Evolutionary conservation across 2,888 invertebrate genomes (phyloP).

Genomic region (Polydrusus pterygomalis): DNA sequence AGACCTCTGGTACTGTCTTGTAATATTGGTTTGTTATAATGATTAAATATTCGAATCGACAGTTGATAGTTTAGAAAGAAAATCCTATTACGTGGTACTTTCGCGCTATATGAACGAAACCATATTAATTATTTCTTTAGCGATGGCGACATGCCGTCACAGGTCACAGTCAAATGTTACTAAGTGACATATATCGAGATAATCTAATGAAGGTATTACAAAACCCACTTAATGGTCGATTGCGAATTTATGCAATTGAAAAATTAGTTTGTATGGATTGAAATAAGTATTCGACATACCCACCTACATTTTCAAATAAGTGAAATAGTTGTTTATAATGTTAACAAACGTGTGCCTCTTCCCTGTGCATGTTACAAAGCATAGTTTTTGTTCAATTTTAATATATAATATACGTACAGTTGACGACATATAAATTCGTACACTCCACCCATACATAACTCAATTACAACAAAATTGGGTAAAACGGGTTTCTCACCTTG

Average conservation of each 20-base stretch:
- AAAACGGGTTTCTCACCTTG: too few species aligned
- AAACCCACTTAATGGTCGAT: conserved; percentile 11
- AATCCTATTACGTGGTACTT: conserved; percentile 1
- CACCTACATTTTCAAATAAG: too few species aligned
- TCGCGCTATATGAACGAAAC: neutral
- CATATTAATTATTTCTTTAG: conserved; percentile 22
- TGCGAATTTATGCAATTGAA: neutral
- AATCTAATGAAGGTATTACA: conserved; percentile 20
- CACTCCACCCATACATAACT: too few species aligned
- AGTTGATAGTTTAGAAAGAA: neutral
- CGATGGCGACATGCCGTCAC: neutral
- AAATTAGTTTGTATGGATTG: neutral
- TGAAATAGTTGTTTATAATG: too few species aligned
- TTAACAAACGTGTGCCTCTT: too few species aligned
- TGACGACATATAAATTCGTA: too few species aligned
- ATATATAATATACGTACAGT: too few species aligned
- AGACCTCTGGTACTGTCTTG: too few species aligned
- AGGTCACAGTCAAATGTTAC: conserved; percentile 10
- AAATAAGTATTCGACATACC: neutral
- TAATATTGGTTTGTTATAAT: too few species aligned
- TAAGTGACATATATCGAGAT: conserved; percentile 35
- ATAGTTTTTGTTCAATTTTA: too few species aligned
- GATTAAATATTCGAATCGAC: neutral
- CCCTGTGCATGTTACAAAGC: too few species aligned
- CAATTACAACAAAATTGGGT: too few species aligned